Percentiles rank a stretch among this genome's conserved stretches.
Conservation (phyloP, 2,888 invertebrate genomes). For the Lycaena phlaeas region DNA sequence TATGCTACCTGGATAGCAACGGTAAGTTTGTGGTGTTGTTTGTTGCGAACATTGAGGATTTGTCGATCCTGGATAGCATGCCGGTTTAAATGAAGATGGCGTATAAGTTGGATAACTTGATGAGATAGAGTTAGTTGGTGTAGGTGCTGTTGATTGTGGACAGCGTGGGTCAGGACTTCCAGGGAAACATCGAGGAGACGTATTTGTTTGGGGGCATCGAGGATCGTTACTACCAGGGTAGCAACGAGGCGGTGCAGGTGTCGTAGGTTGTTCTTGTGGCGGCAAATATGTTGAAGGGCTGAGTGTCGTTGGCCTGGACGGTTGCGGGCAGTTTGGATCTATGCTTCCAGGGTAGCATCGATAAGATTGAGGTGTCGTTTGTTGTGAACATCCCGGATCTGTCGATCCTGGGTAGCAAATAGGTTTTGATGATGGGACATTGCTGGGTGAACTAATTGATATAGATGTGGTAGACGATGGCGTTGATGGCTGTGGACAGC, state of each 20-base stretch:
- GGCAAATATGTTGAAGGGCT: conserved; percentile 26
- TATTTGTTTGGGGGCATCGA: conserved; percentile 31
- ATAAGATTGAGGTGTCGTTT: conserved; percentile 27
- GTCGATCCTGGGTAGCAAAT: conserved; percentile 19
- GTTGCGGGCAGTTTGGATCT: conserved; percentile 34
- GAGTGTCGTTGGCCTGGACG: conserved; percentile 24
- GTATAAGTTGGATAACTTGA: conserved; percentile 31
- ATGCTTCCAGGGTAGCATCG: conserved; percentile 22
- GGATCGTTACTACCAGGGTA: conserved; percentile 28
- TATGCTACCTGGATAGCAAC: conserved; percentile 19
- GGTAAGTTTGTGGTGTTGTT: conserved; percentile 16
- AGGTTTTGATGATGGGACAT: conserved; percentile 23
- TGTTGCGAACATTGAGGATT: no score
- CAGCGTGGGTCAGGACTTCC: conserved; percentile 37
- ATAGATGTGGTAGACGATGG: conserved; percentile 25
- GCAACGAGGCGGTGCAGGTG: conserved; percentile 21
- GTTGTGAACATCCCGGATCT: conserved; percentile 27
- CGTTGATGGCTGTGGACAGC: conserved; percentile 31
- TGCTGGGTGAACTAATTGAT: conserved; percentile 23
- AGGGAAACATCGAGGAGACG: conserved; percentile 25
- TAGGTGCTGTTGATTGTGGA: conserved; percentile 28
- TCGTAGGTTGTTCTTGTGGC: conserved; percentile 13
- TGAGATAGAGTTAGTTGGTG: conserved; percentile 29
- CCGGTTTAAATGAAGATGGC: conserved; percentile 25
- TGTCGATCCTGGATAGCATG: conserved; percentile 25